Base-by-base conservation (phyloP, 2,888 invertebrate genomes). In the Drosophila buzzatii region DNA sequence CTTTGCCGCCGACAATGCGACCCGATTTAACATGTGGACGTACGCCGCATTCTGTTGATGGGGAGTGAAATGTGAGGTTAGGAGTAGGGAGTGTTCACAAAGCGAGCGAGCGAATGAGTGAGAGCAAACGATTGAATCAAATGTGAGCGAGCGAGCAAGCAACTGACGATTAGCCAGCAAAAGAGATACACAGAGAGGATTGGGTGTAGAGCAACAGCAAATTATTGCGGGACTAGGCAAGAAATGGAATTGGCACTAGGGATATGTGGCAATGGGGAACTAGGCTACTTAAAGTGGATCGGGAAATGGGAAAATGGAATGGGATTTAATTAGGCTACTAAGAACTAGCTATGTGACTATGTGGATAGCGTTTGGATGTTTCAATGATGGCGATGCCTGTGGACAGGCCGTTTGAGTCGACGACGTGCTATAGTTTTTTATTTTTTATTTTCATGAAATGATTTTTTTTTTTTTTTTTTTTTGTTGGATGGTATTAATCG, bases 1-100 rank as follows among this genome's bases (percentile, higher is more conserved):
- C 96, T 93, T 97, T 97, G 3, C 98, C 98, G 59, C 98, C 98
- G 5, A 98, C 98, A 77, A 98, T 98, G 79, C 98, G 94, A 0
- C 96, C 97, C 0, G 95, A 94, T 91, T 96, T 97, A 58, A 96
- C 94, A 67, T 97, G 93, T 4, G 98, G 98, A 69, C 98, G 95
- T 47, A 97, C 95, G 44, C 98, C 98, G 92, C 98, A 98, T 90
- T 97, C 98, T 98, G 94, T 93, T 39, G 92, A 92, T 90, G 91
- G 91, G 91, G 92, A 91, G 91, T 92, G 91, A 91, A 91, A 91
- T 91, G 91, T 91, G 90, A 91, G 91, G 91, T 92, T 91, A 92
- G 92, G 92, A 92, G 91, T 85, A 91, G 91, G 91, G 91, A 91
- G 91, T 90, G 91, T 91, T 91, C 81, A 91, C 82, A 84, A 82